Base-by-base conservation (phyloP, 2,113 vertebrate species). In the Neotoma lepida region DNA sequence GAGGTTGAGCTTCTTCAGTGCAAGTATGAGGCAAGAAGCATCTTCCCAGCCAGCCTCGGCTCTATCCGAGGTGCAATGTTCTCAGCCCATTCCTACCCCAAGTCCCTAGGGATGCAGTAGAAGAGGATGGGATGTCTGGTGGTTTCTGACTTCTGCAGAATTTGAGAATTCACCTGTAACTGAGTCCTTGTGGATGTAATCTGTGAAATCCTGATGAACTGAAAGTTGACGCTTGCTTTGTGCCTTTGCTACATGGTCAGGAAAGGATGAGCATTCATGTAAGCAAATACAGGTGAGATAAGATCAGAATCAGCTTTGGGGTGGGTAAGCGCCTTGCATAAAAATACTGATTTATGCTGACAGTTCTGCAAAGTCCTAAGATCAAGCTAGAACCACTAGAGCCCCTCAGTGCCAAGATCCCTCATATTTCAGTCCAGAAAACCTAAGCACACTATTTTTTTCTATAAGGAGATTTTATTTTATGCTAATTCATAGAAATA, bases 391-490 rank as follows among this genome's bases (percentile, higher is more conserved):
- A 81, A 14, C 33, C 9, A 22, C 5, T 1, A 7, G 26, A 85
- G 35, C 1, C 46, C 35, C n/a, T 63, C 26, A 33, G 0, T 13
- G 3, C 15, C 51, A 41, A n/a, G 89, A 28, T 17, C 18, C n/a
- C 41, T 15, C 3, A 18, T 18, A 2, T 26, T 26, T 86, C n/a
- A 76, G 33, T 68, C 24, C 49, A 76, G 68, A 68, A 84, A 46
- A 74, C 9, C 26, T n/a, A 51, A 70, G 56, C 33, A 46, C 3
- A 68, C 73, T 20, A 33, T 41, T 86, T 3, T 64, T 70, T 30
- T 39, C 28, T 98, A 98, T 98, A 98, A 98, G 98, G 94, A 98
- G 98, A 98, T 98, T 98, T 98, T 98, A 98, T 98, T 98, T 98
- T 98, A 98, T 97, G 98, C 97, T 97, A 97, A 98, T 97, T 97